Evolutionary conservation across 2,888 invertebrate species (phyloP).

Genomic region (Smittia sp.): DNA sequence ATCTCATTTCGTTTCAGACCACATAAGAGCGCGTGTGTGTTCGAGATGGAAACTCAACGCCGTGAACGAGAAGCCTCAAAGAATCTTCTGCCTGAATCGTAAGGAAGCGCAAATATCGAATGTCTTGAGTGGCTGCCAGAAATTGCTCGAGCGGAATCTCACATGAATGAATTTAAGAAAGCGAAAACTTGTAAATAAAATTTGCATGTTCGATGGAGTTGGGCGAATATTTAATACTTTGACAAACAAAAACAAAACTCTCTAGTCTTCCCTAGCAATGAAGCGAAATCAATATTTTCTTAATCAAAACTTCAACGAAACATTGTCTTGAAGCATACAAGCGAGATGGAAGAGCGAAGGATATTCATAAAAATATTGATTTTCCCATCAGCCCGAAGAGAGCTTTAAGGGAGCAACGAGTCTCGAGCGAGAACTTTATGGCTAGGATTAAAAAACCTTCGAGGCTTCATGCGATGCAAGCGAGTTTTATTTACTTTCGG

Average conservation of each 20-base stretch:
- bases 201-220: background rate
- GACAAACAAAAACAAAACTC: background rate
- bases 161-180: slow-evolving; percentile 22
- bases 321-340: slow-evolving; percentile 31
- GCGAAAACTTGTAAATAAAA: background rate
- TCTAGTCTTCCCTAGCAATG: background rate
- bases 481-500: background rate
- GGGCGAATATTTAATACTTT: slow-evolving; percentile 12
- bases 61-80: slow-evolving; percentile 2
- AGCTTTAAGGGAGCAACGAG: slow-evolving; percentile 33
- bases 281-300: slow-evolving; percentile 36
- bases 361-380: slow-evolving; percentile 41
- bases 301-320: slow-evolving; percentile 29
- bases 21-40: slow-evolving; percentile 3
- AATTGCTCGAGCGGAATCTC: slow-evolving; percentile 16
- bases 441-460: background rate
- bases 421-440: slow-evolving; percentile 10
- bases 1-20: slow-evolving; percentile 16
- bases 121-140: slow-evolving; percentile 13
- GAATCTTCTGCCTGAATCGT: background rate
- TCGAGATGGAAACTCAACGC: background rate
- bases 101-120: slow-evolving; percentile 23
- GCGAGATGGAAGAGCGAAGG: slow-evolving; percentile 25
- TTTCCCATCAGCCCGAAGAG: slow-evolving; percentile 26
- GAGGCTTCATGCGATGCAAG: background rate